Base-by-base conservation (phyloP, 2,113 vertebrate species). In the Chiloscyllium plagiosum region DNA sequence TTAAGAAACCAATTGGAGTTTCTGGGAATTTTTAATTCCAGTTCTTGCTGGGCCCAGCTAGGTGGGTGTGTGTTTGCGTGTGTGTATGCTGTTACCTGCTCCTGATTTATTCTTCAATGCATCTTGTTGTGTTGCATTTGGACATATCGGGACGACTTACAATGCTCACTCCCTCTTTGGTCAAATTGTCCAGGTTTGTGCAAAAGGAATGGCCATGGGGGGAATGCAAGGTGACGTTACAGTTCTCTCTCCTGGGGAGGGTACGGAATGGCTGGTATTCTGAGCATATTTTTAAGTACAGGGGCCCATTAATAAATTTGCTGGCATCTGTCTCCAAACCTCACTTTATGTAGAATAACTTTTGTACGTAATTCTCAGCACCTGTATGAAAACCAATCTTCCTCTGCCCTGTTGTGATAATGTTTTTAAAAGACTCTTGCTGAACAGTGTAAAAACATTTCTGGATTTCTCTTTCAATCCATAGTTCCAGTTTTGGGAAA, bases 401-500 rank as follows among this genome's bases (percentile, higher is more conserved):
- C 68, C 69, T 72, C 26, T 42, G 61, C 90, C 68, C 61, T 72
- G 69, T 47, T 95, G 86, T 89, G 87, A 90, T 76, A 76, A 76
- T 3, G 50, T 95, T 95, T 47, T 95, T 47, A 72, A 95, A 72
- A 42, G 68, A 50, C 47, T 95, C 47, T 90, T 19, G 47, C 94
- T 95, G 66, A 69, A 33, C 56, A 52, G 42, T 95, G 93, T 95
- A 72, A 95, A 87, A 72, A 66, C 22, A n/a, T 93, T 93, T 93
- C 61, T n/a, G 94, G 69, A 95, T 72, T 95, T 69, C 42, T 69
- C 92, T 94, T 20, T 26, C 33, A 47, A 37, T n/a, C 26, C 24
- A 15, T 47, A 3, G 68, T 50, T 72, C 94, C 94, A 72, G 61
- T 76, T 72, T 95, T 42, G 94, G 24, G 52, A 33, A 50, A 69